These are phyloP conservation scores for Achroia grisella DNA, from an alignment of 1,140 invertebrate genomes.

Conservation along the genomic window DNA sequence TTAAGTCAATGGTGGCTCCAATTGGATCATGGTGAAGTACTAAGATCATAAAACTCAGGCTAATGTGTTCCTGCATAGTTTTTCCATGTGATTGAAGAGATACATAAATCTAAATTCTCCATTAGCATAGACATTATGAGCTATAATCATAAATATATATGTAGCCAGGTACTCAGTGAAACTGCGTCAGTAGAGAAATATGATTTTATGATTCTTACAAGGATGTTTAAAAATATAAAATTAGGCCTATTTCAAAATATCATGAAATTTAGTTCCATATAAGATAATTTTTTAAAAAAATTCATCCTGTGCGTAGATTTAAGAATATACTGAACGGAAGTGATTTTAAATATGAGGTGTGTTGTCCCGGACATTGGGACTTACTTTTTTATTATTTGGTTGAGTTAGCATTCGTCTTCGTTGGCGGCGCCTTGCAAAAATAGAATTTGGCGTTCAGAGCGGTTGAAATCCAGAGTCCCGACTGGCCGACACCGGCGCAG, in stretches of 20 bases:
- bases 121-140: constrained; percentile 34
- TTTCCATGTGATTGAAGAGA: constrained; percentile 27
- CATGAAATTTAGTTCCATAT: too few relatives aligned
- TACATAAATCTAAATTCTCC: constrained; percentile 39
- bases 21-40: too few relatives aligned
- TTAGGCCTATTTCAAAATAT: too few relatives aligned
- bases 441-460: constrained; percentile 67
- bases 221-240: not conserved
- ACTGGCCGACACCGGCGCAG: constrained; percentile 38
- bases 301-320: not conserved
- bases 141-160: constrained; percentile 1
- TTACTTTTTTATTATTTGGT: constrained; percentile 46
- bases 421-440: constrained; percentile 69
- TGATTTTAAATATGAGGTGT: constrained; percentile 2
- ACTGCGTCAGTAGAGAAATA: constrained; percentile 1
- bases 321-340: not conserved
- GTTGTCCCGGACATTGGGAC: not conserved
- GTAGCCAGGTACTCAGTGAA: not conserved
- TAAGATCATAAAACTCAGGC: constrained; percentile 22
- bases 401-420: constrained; percentile 49
- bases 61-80: constrained; percentile 37
- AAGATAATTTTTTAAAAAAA: too few relatives aligned
- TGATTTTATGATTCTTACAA: not conserved
- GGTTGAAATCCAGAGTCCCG: constrained; percentile 55
- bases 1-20: too few relatives aligned